Conservation (phyloP, 2,113 vertebrate species). For the Arvicanthis niloticus region DNA sequence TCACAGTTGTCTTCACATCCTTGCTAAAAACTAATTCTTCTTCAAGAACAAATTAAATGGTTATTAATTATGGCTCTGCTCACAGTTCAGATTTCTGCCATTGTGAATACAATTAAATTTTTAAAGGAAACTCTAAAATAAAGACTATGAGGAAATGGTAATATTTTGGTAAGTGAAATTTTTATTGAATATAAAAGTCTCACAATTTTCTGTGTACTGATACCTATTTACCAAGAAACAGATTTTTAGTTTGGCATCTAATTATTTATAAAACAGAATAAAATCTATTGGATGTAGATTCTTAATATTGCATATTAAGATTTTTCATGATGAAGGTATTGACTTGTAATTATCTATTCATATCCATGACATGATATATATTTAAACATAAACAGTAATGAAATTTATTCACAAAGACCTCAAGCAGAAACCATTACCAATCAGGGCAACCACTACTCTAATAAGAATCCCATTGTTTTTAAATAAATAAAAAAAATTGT, state of each 20-base stretch:
- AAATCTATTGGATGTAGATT: background rate
- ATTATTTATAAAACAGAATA: conserved; percentile 9
- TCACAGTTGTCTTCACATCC: background rate
- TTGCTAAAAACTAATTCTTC: background rate
- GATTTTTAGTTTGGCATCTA: background rate
- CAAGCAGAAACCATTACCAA: background rate
- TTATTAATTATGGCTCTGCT: background rate
- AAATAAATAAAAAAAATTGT: conserved; percentile 20
- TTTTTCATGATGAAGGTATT: conserved; percentile 14
- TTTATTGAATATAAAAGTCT: background rate
- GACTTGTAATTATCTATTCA: background rate
- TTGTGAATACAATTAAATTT: background rate
- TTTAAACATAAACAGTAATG: background rate
- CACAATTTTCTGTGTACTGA: background rate
- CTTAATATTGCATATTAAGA: background rate
- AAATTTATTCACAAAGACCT: background rate
- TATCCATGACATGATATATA: background rate
- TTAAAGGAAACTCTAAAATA: background rate
- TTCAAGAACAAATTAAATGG: background rate
- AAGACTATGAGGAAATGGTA: background rate
- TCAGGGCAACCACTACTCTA: background rate
- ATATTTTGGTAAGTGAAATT: background rate
- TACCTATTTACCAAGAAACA: background rate
- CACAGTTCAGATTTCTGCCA: background rate
- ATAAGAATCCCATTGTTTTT: background rate